Evolutionary conservation across 2,797 vertebrate genomes (phyloP), one percentile per base, ranked within the genome.

Genomic region (Oryzias dopingdopingensis): DNA sequence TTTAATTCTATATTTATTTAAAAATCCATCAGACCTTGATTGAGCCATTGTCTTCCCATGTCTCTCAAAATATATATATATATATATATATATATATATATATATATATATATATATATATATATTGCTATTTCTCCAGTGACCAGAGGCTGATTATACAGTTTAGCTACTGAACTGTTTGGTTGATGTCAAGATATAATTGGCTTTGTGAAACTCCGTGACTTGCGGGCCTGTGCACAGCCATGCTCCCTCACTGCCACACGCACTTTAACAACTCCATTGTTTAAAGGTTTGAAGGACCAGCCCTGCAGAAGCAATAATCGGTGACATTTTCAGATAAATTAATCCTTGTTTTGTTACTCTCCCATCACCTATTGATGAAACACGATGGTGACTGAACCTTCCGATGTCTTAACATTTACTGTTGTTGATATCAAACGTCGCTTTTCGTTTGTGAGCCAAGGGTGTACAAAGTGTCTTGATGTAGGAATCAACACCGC

Each of bases 141-240:
- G 65, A 67, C 55, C 10, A 20, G 2, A 62, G 49, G 26, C 37
- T 12, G 46, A 62, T 69, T 75, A 71, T 26, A 59, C 46, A 37
- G 59, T 1, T 1, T 46, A 43, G 56, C 46, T 44, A 44, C 72
- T 54, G 49, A 60, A 57, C 52, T 52, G 22, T 73, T 77, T 72
- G 76, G 74, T 72, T 60, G 59, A 59, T 76, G 67, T 80, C 66
- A 62, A 63, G 55, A 70, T 56, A 70, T 71, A 73, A 77, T 72
- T 74, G 74, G 55, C 42, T 76, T 79, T 72, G 62, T 77, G 76
- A 64, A 61, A 71, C 55, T 68, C 60, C 76, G 73, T 64, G 64
- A 70, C 59, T 66, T 62, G 7, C 4, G 54, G 47, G 50, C 41
- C 18, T 13, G 6, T 14, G 22, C 45, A 20, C 17, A 46, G 17